Percentiles rank a stretch among this genome's conserved stretches.
phyloP scores from a whole-genome alignment of 2,797 vertebrate genomes.

The Clangula hyemalis region DNA sequence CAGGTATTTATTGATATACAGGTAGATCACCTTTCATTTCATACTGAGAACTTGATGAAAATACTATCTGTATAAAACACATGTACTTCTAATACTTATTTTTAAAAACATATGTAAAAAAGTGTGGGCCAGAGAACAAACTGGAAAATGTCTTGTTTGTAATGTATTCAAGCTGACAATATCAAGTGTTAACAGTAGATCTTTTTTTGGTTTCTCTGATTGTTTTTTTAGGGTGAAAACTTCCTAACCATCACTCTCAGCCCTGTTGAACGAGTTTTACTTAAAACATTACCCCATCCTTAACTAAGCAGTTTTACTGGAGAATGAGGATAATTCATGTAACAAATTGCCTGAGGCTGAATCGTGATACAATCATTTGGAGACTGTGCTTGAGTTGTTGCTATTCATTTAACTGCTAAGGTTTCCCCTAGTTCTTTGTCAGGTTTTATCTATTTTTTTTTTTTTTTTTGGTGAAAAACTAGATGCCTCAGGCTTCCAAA shows the following conservation, averaged over 20 bases:
- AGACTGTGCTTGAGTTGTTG: not conserved
- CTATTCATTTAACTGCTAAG: not conserved
- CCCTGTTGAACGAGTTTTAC: not conserved
- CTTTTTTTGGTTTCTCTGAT: rapidly evolving
- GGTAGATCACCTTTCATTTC: not conserved
- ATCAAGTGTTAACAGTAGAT: not conserved
- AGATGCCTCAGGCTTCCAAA: not conserved
- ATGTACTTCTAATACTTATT: not conserved
- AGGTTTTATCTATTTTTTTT: not conserved
- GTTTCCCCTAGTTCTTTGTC: not conserved
- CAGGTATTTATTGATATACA: slow-evolving; percentile 76
- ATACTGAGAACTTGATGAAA: not conserved
- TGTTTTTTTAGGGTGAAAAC: not conserved
- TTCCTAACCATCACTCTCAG: not conserved
- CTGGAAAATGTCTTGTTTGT: not conserved
- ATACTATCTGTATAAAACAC: not conserved
- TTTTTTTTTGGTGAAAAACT: not conserved
- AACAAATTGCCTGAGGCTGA: not conserved
- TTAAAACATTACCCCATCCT: not conserved
- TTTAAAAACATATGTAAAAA: not conserved
- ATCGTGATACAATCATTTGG: not conserved
- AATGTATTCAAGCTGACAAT: not conserved
- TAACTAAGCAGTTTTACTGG: not conserved
- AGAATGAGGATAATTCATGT: not conserved
- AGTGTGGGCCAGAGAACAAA: not conserved